Evolutionary conservation across 2,888 invertebrate species (phyloP), one percentile per base, ranked within the genome.

Genomic region (Synergus umbraculus): DNA sequence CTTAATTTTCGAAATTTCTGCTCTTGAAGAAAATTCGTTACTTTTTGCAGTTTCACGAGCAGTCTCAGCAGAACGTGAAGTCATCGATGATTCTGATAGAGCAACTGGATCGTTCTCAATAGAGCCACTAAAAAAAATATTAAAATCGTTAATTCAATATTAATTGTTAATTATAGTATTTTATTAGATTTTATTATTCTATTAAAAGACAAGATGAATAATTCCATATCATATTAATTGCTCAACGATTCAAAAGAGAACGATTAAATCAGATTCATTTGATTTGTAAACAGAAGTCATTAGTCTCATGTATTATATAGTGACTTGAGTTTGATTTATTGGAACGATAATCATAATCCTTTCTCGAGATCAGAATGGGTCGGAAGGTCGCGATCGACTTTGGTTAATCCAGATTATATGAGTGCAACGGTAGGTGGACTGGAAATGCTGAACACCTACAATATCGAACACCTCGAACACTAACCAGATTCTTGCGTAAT

Each of bases 401-500:
- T 73, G 29, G 49, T 73, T 73, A 54, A 73, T 73, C 37, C 54
- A 73, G 54, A 49, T 22, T 22, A 60, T n/a, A 44, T 46, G 29
- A 54, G 37, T 73, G 73, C 73, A 73, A 73, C 49, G 54, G 54
- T 54, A 73, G 73, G 73, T 73, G 54, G 49, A 73, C 29, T 73
- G 54, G n/a, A 54, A 49, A 44, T 73, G 63, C 63, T 79, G 76
- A 86, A 86, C 82, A 83, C 84, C 78, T 85, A 85, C 83, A 85
- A 85, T 69, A 76, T 65, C 82, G 66, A 37, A 37, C 37, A 37
- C 37, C 37, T 37, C 37, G 37, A 37, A 65, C 67, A 76, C 86
- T 87, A 86, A 87, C 83, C 80, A 86, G 85, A 86, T 87, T 86
- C 83, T 87, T 86, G 82, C 83, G 84, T 80, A 86, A 87, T 81